These are phyloP conservation scores for Drosophila trapezifrons DNA, from an alignment of 1,140 invertebrate species.

Conservation along the genomic window DNA sequence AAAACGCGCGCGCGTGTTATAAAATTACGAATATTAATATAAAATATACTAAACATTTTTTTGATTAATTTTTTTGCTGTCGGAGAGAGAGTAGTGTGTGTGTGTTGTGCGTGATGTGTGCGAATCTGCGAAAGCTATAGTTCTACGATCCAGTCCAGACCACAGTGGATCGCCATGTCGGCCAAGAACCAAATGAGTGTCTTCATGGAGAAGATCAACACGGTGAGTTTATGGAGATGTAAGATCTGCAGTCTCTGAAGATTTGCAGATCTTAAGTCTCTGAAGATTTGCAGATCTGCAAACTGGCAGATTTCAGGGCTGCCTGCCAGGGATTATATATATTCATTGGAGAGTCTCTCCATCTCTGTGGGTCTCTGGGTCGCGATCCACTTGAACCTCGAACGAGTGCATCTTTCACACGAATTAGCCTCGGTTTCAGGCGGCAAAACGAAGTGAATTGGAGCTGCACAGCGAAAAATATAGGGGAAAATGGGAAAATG, in stretches of 20 bases:
- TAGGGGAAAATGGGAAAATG: background rate
- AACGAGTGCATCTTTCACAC: constrained; percentile 22
- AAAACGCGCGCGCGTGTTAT: constrained; percentile 49
- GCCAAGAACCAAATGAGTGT: constrained; percentile 83
- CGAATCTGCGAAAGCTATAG: constrained; percentile 19
- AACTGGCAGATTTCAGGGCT: constrained; percentile 1
- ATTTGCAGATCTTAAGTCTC: background rate
- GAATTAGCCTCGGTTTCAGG: constrained; percentile 15
- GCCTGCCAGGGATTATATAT: background rate
- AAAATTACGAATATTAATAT: background rate
- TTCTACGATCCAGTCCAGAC: constrained; percentile 7
- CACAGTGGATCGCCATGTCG: constrained; percentile 55
- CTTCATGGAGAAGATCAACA: constrained; percentile 84
- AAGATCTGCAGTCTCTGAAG: background rate
- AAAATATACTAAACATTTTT: constrained; percentile 4
- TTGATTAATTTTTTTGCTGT: constrained; percentile 23
- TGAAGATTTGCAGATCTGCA: background rate
- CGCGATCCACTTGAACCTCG: constrained; percentile 29
- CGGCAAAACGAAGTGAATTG: background rate
- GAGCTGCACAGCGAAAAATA: background rate
- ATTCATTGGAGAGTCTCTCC: background rate
- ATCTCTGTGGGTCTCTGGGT: constrained; percentile 35
- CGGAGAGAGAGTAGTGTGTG: background rate
- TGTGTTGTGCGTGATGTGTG: constrained; percentile 31
- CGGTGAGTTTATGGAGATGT: constrained; percentile 66